A percentile compares a stretch with the other conserved stretches of the same genome.
Conservation (phyloP, 2,797 vertebrate genomes). For the Phoxinus dragarum region DNA sequence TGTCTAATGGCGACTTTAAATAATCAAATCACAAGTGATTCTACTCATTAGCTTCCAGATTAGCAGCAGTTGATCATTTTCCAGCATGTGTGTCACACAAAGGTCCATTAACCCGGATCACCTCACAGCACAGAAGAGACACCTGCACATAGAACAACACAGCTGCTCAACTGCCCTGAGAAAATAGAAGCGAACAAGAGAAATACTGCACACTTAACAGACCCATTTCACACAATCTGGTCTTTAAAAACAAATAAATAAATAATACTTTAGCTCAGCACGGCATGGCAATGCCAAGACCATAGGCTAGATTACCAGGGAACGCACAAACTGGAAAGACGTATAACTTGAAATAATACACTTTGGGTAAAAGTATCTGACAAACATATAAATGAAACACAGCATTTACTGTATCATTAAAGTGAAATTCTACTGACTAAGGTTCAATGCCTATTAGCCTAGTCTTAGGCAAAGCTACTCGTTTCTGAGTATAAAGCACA, state of each 20-base stretch:
- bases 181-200: not conserved
- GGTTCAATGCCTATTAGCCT: not conserved
- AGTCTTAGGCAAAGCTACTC: not conserved
- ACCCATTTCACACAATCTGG: not conserved
- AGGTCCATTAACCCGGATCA: slow-evolving; percentile 25
- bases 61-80: slow-evolving; percentile 10
- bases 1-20: not conserved
- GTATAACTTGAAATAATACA: not conserved
- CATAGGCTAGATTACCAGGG: not conserved
- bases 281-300: not conserved
- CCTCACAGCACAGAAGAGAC: not conserved
- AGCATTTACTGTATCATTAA: not conserved
- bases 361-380: not conserved
- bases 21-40: not conserved
- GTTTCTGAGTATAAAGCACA: not conserved
- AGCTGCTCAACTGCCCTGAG: slow-evolving; percentile 19
- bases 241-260: not conserved
- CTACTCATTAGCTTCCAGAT: slow-evolving; percentile 23
- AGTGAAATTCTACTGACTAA: not conserved
- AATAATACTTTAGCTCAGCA: not conserved
- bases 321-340: not conserved
- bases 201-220: slow-evolving; percentile 7
- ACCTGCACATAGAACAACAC: slow-evolving; percentile 26
- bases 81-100: slow-evolving; percentile 11
- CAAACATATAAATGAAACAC: not conserved